Conservation (phyloP, 2,113 vertebrate species). For the Proterorhinus semilunaris region DNA sequence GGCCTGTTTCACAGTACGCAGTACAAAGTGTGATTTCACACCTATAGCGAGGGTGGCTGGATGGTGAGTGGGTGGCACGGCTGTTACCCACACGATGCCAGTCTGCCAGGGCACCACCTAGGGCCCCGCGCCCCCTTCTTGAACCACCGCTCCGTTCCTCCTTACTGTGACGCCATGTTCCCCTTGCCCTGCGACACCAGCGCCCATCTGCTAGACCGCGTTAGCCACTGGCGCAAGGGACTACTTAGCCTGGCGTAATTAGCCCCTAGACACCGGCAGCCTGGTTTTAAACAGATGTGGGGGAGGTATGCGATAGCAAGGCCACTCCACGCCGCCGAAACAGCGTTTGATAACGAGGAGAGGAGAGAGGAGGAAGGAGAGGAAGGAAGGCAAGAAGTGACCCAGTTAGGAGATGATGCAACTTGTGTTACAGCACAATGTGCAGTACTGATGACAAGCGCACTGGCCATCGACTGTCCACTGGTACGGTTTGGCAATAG, state of each 20-base stretch:
- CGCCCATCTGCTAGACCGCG: conserved; percentile 73
- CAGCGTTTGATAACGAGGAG: conserved; percentile 63
- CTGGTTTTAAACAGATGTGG: conserved; percentile 77
- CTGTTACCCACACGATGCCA: conserved; percentile 70
- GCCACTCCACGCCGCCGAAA: conserved; percentile 56
- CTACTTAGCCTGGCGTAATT: conserved; percentile 75
- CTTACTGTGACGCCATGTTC: conserved; percentile 66
- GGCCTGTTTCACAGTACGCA: conserved; percentile 45
- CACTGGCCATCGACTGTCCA: conserved; percentile 43
- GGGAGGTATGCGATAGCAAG: conserved; percentile 55
- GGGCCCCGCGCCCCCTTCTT: conserved; percentile 32
- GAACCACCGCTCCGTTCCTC: conserved; percentile 17
- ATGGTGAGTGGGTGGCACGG: conserved; percentile 70
- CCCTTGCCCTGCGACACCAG: conserved; percentile 67
- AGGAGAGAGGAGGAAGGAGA: conserved; percentile 1
- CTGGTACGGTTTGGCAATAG: conserved; percentile 35
- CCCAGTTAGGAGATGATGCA: conserved; percentile 75
- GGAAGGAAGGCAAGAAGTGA: conserved; percentile 45
- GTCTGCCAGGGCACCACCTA: conserved; percentile 69
- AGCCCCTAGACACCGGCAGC: conserved; percentile 75
- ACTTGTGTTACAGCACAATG: conserved; percentile 69
- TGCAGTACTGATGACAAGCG: conserved; percentile 65
- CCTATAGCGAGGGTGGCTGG: conserved; percentile 62
- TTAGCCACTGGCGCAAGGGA: conserved; percentile 73
- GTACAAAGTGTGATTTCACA: conserved; percentile 72